These are phyloP conservation scores for Rhynchophorus ferrugineus DNA, from an alignment of 1,140 invertebrate genomes.

Conservation along the genomic window DNA sequence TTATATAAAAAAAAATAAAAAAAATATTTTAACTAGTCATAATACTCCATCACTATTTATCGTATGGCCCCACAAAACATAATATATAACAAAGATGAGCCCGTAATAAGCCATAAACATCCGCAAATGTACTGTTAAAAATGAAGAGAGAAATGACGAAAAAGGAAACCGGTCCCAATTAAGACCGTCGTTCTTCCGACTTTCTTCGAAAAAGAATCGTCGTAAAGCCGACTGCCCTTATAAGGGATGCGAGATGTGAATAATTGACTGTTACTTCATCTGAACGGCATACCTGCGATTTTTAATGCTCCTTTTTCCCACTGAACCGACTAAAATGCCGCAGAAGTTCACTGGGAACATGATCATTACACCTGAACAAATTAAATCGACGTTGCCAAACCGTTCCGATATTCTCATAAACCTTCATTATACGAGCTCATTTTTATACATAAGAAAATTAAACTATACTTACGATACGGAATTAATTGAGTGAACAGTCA, in stretches of 20 bases:
- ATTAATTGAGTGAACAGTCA: too few species aligned
- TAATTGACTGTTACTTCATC: background rate
- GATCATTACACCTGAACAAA: conserved; percentile 8
- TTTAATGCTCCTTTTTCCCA: background rate
- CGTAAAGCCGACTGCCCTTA: background rate
- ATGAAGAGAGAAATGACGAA: too few species aligned
- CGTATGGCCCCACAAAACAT: too few species aligned
- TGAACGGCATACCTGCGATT: background rate
- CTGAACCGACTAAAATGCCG: conserved; percentile 1
- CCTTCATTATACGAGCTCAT: background rate
- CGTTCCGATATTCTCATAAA: background rate
- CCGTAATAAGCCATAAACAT: too few species aligned
- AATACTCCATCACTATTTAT: too few species aligned
- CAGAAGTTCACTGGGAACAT: conserved; percentile 4
- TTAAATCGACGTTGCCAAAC: conserved; percentile 1
- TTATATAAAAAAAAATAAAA: too few species aligned
- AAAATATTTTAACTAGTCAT: too few species aligned
- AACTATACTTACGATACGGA: too few species aligned
- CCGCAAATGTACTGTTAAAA: too few species aligned
- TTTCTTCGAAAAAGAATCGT: background rate
- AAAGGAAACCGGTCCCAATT: too few species aligned
- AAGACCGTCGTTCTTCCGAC: background rate
- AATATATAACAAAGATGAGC: too few species aligned
- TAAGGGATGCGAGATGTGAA: background rate
- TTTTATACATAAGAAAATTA: too few species aligned